phyloP scores from a whole-genome alignment of 2,888 invertebrate species.

The Pegoplata infirma region DNA sequence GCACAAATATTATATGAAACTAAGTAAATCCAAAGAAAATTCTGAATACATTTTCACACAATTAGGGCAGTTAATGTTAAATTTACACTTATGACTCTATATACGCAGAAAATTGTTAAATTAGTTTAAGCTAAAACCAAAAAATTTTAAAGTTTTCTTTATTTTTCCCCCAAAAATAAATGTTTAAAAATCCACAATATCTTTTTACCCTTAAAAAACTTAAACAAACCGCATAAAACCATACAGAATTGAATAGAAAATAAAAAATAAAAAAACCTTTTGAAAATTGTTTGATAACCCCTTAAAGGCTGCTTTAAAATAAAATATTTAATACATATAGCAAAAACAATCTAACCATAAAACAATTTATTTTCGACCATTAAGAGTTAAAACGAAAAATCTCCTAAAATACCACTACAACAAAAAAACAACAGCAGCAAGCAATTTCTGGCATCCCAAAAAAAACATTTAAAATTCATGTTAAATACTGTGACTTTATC shows the following conservation, averaged over 20 bases:
- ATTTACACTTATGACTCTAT: no score
- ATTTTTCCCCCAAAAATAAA: no score
- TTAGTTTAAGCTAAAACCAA: no score
- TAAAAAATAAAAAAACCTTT: neutral
- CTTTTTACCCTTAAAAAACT: neutral
- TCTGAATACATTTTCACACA: no score
- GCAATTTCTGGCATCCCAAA: neutral
- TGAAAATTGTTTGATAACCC: neutral
- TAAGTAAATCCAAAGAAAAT: no score
- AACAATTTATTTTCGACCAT: neutral
- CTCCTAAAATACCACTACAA: neutral
- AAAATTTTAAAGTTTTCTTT: no score
- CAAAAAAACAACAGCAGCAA: neutral
- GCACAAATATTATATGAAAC: no score
- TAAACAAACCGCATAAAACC: neutral
- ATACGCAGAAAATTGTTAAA: no score
- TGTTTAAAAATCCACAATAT: no score
- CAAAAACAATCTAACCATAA: neutral
- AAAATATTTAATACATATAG: neutral
- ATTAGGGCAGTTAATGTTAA: no score
- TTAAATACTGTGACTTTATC: conserved; percentile 26
- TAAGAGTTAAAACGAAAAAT: neutral
- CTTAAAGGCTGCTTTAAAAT: neutral
- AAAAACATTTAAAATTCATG: conserved; percentile 2
- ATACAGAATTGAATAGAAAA: neutral